A percentile compares a stretch with the other conserved stretches of the same genome.
These are phyloP conservation scores for Graphium colonna DNA, from an alignment of 2,888 invertebrate species.

Conservation along the genomic window DNA sequence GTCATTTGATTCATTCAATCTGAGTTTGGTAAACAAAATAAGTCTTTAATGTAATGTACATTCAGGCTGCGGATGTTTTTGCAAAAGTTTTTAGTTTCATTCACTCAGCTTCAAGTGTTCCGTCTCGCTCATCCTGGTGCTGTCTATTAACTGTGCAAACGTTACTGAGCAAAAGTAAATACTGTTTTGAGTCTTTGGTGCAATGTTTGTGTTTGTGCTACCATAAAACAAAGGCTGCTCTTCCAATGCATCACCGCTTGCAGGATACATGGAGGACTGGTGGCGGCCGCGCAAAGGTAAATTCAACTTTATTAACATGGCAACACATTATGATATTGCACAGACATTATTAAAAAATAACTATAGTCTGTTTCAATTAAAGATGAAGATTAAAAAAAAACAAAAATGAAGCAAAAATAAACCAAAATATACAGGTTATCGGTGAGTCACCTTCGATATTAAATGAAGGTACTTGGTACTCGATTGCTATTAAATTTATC, in stretches of 20 bases:
- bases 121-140: slow-evolving; percentile 31
- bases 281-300: slow-evolving; percentile 98
- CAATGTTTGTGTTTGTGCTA: slow-evolving; percentile 80
- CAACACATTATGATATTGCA: slow-evolving; percentile 30
- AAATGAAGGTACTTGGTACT: too few species aligned
- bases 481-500: too few species aligned
- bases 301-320: slow-evolving; percentile 69
- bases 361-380: too few species aligned
- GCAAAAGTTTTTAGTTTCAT: slow-evolving; percentile 33
- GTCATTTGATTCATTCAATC: too few species aligned
- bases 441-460: too few species aligned
- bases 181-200: slow-evolving; percentile 75
- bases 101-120: slow-evolving; percentile 39
- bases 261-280: slow-evolving; percentile 99
- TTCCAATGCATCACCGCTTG: slow-evolving; percentile 93
- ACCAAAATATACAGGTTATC: too few species aligned
- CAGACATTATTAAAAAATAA: too few species aligned
- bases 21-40: too few species aligned
- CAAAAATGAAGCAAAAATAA: too few species aligned
- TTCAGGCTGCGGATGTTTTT: slow-evolving; percentile 38
- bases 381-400: too few species aligned
- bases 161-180: slow-evolving; percentile 64
- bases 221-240: slow-evolving; percentile 80
- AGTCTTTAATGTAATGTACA: too few species aligned
- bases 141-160: slow-evolving; percentile 16